Percentiles rank a stretch among this genome's conserved stretches.
These are phyloP conservation scores for Hozukius guyotensis DNA, from an alignment of 2,797 vertebrate species.

Conservation along the genomic window DNA sequence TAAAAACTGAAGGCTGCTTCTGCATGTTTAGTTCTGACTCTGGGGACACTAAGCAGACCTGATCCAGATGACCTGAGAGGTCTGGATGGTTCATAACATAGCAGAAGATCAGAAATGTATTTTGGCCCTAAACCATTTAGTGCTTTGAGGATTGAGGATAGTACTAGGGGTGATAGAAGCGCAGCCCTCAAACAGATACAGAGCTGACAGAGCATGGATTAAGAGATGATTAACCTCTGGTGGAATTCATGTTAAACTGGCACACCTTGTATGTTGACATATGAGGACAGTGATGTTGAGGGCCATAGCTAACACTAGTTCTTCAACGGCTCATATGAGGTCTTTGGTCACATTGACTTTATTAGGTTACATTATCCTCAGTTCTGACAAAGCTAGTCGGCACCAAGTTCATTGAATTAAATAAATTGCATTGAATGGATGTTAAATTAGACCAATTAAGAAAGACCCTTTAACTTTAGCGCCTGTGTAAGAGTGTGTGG, in stretches of 20 bases:
- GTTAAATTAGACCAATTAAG: not conserved
- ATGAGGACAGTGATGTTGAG: not conserved
- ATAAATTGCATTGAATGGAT: not conserved
- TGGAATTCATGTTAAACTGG: not conserved
- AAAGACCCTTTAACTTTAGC: not conserved
- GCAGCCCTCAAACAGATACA: not conserved
- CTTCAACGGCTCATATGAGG: constrained; percentile 9
- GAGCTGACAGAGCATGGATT: not conserved
- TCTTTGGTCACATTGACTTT: not conserved
- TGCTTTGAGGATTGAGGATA: too few species aligned
- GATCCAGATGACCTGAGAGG: too few species aligned
- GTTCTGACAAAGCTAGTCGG: not conserved
- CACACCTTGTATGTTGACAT: not conserved
- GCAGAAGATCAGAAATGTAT: too few species aligned
- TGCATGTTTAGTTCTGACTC: too few species aligned
- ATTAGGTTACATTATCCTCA: not conserved
- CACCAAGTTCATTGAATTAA: not conserved
- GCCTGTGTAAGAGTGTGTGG: not conserved
- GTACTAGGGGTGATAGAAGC: not conserved
- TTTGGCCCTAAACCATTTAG: too few species aligned
- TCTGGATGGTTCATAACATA: too few species aligned
- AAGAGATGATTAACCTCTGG: constrained; percentile 11
- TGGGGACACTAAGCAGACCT: too few species aligned
- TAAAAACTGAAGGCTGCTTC: too few species aligned
- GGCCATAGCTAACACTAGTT: too few species aligned